A percentile compares a stretch with the other conserved stretches of the same genome.
These are phyloP conservation scores for Dynastes hyllus DNA, from an alignment of 2,888 invertebrate genomes.

Conservation along the genomic window DNA sequence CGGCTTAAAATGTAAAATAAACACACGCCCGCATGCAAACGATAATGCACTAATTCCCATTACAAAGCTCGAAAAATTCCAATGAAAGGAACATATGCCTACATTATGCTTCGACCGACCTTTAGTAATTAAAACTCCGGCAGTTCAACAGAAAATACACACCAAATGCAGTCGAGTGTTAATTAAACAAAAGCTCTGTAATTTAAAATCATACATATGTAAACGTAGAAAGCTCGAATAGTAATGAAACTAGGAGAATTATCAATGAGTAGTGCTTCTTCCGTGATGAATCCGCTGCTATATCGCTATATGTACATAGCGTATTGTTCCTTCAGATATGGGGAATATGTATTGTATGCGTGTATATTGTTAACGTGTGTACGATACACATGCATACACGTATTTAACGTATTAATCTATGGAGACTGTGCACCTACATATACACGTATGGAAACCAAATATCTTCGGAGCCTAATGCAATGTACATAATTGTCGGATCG, in stretches of 20 bases:
- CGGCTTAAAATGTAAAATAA: conserved; percentile 39
- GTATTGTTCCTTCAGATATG: conserved; percentile 25
- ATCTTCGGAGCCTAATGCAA: too few relatives aligned
- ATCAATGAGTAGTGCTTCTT: conserved; percentile 25
- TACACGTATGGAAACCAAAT: background rate
- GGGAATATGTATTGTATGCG: conserved; percentile 22
- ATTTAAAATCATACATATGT: conserved; percentile 44
- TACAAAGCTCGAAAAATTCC: conserved; percentile 35
- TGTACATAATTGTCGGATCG: too few relatives aligned
- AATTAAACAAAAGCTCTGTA: conserved; percentile 43
- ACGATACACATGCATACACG: background rate
- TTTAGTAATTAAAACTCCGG: conserved; percentile 42
- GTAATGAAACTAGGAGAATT: conserved; percentile 28
- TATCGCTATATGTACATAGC: background rate
- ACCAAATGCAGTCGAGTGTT: conserved; percentile 40
- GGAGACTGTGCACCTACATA: background rate
- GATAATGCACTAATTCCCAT: conserved; percentile 42
- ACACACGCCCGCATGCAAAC: conserved; percentile 16
- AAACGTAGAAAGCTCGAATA: conserved; percentile 36
- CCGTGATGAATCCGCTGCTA: conserved; percentile 22
- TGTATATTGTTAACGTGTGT: conserved; percentile 9
- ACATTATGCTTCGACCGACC: conserved; percentile 34
- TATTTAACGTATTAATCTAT: background rate
- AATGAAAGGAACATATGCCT: conserved; percentile 28
- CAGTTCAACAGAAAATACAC: conserved; percentile 46